phyloP scores from a whole-genome alignment of 2,888 invertebrate genomes.

The Apeira syringaria region DNA sequence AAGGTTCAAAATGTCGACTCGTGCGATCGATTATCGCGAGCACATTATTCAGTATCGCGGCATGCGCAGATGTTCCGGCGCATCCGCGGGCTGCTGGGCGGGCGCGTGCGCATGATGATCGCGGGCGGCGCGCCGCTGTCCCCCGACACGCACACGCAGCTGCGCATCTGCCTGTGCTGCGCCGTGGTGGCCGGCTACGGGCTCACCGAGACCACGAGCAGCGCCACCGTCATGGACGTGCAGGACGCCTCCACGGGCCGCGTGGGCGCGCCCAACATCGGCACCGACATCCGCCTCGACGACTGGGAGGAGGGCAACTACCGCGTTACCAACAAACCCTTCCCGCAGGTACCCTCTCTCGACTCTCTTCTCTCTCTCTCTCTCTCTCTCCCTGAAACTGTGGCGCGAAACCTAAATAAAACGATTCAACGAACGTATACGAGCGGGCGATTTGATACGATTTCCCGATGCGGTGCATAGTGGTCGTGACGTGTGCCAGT shows the following conservation, averaged over 20 bases:
- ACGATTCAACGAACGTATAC: too few species aligned
- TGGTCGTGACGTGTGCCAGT: too few species aligned
- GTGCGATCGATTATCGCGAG: too few species aligned
- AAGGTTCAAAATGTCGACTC: too few species aligned
- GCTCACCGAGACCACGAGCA: constrained; percentile 97
- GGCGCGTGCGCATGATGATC: constrained; percentile 93
- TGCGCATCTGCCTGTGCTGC: constrained; percentile 92
- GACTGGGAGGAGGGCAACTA: constrained; percentile 92
- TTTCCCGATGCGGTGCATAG: too few species aligned
- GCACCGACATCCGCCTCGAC: constrained; percentile 91
- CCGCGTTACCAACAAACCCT: constrained; percentile 88
- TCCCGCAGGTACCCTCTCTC: constrained; percentile 67
- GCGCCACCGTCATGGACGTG: constrained; percentile 92
- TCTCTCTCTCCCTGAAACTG: too few species aligned
- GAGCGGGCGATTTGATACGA: too few species aligned
- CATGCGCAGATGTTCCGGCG: constrained; percentile 63
- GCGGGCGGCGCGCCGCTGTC: constrained; percentile 98
- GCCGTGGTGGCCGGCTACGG: constrained; percentile 97
- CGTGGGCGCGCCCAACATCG: constrained; percentile 94
- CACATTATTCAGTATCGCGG: background rate
- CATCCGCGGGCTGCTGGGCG: constrained; percentile 92
- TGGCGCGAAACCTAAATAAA: too few species aligned
- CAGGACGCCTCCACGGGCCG: constrained; percentile 88
- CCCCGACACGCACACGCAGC: constrained; percentile 96
- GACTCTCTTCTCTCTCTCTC: too few species aligned